A percentile compares a stretch with the other conserved stretches of the same genome.
Conservation (phyloP, 2,113 vertebrate genomes). For the Neolamprologus devosi region DNA sequence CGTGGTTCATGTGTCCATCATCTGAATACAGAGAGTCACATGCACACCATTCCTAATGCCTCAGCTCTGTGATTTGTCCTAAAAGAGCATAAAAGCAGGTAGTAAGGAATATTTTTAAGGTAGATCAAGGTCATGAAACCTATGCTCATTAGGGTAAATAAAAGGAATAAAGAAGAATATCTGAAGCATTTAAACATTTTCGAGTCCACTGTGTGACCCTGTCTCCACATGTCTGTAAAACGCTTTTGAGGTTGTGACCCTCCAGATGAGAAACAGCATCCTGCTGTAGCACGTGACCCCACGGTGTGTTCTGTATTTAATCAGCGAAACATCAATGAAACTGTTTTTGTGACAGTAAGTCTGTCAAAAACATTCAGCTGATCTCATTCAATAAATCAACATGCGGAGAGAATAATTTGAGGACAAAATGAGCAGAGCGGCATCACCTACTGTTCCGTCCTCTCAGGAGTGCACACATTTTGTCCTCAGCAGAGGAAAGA, state of each 20-base stretch:
- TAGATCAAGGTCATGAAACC: neutral
- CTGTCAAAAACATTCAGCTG: conserved; percentile 34
- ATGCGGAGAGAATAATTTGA: conserved; percentile 36
- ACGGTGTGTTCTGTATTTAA: conserved; percentile 3
- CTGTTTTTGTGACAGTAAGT: conserved; percentile 22
- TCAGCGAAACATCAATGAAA: neutral
- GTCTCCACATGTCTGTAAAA: neutral
- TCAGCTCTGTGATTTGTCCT: neutral
- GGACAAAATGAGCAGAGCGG: conserved; percentile 45
- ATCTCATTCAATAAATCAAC: conserved; percentile 11
- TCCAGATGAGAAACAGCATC: conserved; percentile 3
- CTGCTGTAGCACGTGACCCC: neutral
- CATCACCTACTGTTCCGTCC: conserved; percentile 22
- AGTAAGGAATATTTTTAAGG: neutral
- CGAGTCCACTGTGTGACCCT: neutral
- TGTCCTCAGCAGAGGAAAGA: conserved; percentile 40
- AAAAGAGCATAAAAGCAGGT: neutral
- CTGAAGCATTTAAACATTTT: neutral
- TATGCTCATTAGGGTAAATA: neutral
- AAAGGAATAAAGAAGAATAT: neutral
- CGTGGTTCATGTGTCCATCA: neutral
- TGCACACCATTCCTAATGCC: neutral
- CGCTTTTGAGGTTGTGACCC: conserved; percentile 1
- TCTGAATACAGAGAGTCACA: neutral
- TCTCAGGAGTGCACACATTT: conserved; percentile 39